Percentiles rank a stretch among this genome's conserved stretches.
These are phyloP conservation scores for Hylomyscus alleni DNA, from an alignment of 2,797 vertebrate genomes.

Conservation along the genomic window DNA sequence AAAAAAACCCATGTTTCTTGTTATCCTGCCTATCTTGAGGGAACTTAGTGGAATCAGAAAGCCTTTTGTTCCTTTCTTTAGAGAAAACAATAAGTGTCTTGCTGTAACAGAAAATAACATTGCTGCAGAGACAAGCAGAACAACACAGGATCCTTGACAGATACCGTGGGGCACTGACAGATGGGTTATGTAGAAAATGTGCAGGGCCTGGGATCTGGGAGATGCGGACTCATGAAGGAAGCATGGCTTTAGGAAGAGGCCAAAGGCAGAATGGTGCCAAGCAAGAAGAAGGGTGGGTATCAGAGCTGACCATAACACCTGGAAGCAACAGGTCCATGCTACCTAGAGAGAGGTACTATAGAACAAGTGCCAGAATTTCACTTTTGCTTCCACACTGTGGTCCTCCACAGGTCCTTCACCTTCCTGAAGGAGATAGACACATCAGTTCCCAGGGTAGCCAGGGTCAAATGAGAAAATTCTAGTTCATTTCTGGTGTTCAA, in stretches of 20 bases:
- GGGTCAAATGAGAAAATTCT: not conserved
- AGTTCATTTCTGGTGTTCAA: fast-evolving
- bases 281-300: not conserved
- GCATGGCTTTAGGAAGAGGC: not conserved
- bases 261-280: not conserved
- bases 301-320: fast-evolving
- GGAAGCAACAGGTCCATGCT: fast-evolving
- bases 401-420: too few relatives aligned
- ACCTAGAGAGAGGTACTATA: fast-evolving
- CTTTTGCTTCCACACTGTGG: fast-evolving
- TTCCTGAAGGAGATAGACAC: not conserved
- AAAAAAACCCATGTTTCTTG: too few relatives aligned
- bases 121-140: not conserved
- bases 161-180: not conserved
- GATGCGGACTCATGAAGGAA: not conserved
- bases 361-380: not conserved
- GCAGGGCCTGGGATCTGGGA: not conserved
- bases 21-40: not conserved
- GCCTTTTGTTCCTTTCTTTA: not conserved
- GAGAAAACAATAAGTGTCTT: not conserved
- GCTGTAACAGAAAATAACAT: not conserved
- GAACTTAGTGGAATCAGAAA: not conserved
- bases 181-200: not conserved
- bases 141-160: not conserved
- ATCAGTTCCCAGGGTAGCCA: not conserved